Evolutionary conservation across 2,113 vertebrate genomes (phyloP).

Genomic region (Setophaga kirtlandii): DNA sequence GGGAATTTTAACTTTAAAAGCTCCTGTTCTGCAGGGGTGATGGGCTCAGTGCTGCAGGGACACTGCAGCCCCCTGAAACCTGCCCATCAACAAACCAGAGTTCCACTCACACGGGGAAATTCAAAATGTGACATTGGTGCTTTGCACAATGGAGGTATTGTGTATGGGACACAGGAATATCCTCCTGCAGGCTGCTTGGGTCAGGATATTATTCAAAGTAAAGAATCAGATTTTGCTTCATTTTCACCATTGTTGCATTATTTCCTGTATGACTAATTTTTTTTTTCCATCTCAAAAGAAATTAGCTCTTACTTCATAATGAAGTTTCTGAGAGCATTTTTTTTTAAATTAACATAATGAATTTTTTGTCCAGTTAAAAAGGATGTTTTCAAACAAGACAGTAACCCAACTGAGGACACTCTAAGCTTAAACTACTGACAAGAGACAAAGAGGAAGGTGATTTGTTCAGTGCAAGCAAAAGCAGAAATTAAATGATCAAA

Average conservation of each 20-base stretch:
- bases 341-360: background rate
- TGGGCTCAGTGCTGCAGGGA: background rate
- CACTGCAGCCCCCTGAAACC: background rate
- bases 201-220: conserved; percentile 18
- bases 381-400: background rate
- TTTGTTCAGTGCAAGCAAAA: background rate
- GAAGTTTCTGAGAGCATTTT: background rate
- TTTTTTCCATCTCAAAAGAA: background rate
- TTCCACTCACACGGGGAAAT: background rate
- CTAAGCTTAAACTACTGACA: background rate
- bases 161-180: background rate
- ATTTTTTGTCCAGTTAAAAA: background rate
- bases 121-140: background rate
- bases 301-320: background rate
- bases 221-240: conserved; percentile 21
- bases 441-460: background rate
- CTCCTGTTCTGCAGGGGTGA: background rate
- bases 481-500: background rate
- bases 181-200: background rate
- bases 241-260: conserved; percentile 40
- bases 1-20: background rate
- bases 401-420: background rate
- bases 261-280: background rate
- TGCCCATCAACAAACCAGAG: background rate
- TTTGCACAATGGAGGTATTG: background rate